Conservation (phyloP, 2,113 vertebrate species). For the Crotalus horridus region DNA sequence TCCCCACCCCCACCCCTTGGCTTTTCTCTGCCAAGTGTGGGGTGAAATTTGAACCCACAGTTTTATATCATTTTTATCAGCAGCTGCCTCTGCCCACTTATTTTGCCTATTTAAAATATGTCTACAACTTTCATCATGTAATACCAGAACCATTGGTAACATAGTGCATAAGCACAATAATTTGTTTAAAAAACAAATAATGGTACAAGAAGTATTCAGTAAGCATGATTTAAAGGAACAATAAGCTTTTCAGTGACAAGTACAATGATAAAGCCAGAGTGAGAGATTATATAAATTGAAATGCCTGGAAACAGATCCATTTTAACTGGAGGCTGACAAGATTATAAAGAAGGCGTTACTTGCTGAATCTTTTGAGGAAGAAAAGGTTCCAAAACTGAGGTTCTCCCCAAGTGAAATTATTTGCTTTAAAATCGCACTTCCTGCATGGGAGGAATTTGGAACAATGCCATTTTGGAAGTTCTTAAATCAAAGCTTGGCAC, state of each 20-base stretch:
- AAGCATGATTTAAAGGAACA: neutral
- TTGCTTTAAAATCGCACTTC: neutral
- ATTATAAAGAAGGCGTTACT: neutral
- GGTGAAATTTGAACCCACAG: neutral
- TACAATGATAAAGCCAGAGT: neutral
- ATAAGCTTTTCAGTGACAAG: neutral
- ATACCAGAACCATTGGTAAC: neutral
- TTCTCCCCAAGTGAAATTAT: neutral
- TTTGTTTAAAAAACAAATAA: neutral
- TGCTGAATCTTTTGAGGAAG: neutral
- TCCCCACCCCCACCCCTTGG: neutral
- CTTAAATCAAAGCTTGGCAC: neutral
- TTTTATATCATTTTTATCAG: neutral
- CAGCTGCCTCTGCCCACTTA: neutral
- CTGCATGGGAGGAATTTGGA: neutral
- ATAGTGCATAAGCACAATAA: neutral
- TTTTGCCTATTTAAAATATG: neutral
- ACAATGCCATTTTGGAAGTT: neutral
- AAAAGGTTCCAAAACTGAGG: neutral
- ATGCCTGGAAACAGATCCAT: neutral
- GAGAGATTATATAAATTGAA: neutral
- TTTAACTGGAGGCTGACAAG: neutral
- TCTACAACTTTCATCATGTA: neutral
- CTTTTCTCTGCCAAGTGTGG: neutral
- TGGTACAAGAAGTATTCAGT: neutral